These are phyloP conservation scores for Drosophila sturtevanti DNA, from an alignment of 1,140 invertebrate species.

Conservation along the genomic window DNA sequence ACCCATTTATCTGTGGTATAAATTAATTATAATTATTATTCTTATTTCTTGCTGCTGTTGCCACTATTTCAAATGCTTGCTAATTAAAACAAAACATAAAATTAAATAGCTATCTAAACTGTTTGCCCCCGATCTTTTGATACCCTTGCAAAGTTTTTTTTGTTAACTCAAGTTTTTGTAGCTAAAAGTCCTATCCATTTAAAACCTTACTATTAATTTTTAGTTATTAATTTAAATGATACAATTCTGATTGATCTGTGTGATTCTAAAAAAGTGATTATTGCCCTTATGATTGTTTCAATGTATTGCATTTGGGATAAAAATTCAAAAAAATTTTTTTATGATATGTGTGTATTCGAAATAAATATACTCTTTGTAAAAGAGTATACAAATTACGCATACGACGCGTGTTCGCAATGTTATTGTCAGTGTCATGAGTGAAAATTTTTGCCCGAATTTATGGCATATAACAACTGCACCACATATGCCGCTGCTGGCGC, in stretches of 20 bases:
- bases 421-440: conserved; percentile 56
- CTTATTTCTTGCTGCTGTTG: conserved; percentile 7
- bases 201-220: too few relatives aligned
- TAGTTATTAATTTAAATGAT: too few relatives aligned
- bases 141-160: neutral
- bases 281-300: too few relatives aligned
- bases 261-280: too few relatives aligned
- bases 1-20: conserved; percentile 64
- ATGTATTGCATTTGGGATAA: too few relatives aligned
- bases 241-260: too few relatives aligned
- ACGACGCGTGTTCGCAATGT: conserved; percentile 39
- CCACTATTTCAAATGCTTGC: conserved; percentile 18
- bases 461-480: conserved; percentile 49
- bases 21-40: conserved; percentile 31
- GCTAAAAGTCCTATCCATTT: too few relatives aligned
- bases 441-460: conserved; percentile 62
- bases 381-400: conserved; percentile 5
- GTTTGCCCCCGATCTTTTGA: neutral
- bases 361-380: neutral
- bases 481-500: conserved; percentile 8
- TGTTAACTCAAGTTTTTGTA: neutral
- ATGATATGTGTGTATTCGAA: neutral
- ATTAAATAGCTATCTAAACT: neutral
- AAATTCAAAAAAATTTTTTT: too few relatives aligned
- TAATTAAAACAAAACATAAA: conserved; percentile 11